Evolutionary conservation across 2,113 vertebrate genomes (phyloP), one percentile per base, ranked within the genome.

Genomic region (Burhinus bistriatus): DNA sequence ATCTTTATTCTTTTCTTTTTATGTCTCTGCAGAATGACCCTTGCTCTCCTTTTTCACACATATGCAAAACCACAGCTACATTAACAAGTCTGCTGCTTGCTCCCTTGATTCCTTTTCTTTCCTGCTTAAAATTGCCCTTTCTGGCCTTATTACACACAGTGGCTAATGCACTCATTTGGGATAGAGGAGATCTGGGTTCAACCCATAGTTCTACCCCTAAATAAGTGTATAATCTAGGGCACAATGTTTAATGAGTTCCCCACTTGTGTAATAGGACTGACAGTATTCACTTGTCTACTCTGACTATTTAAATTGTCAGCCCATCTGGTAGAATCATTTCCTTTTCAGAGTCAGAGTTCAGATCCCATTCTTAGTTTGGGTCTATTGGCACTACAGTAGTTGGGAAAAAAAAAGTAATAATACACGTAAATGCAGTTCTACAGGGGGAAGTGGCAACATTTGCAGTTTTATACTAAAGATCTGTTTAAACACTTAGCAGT

Each of bases 1-100:
- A 68, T 96, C 95, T 96, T 97, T 91, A 80, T 73, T 97, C 70
- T 96, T 93, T 84, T 82, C 86, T 79, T 96, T 95, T 95, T 90
- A 91, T 85, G 81, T 77, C 49, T 93, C 36, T 91, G 65, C 77
- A 93, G 73, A 70, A 90, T 97, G 93, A 96, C 94, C 81, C 75
- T 89, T 96, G 87, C 81, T 94, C 87, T 91, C 61, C 69, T 93
- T 85, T 91, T 91, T 90, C 94, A 95, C 91, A 94, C 78, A 73
- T 95, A 96, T 96, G 96, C 91, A 97, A 97, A 97, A 95, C 47
- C 58, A 85, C 62, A 65, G 45, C 54, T 94, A 80, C 87, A 77
- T 95, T 95, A 95, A 95, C 70, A 91, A 85, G 84, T 91, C 49
- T 62, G 62, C 81, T 22, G 36, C 89, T 94, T 93, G 47, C 45